A percentile compares a stretch with the other conserved stretches of the same genome.
Evolutionary conservation across 2,113 vertebrate species (phyloP).

Genomic region (Cyphomyrus plagiostoma): DNA sequence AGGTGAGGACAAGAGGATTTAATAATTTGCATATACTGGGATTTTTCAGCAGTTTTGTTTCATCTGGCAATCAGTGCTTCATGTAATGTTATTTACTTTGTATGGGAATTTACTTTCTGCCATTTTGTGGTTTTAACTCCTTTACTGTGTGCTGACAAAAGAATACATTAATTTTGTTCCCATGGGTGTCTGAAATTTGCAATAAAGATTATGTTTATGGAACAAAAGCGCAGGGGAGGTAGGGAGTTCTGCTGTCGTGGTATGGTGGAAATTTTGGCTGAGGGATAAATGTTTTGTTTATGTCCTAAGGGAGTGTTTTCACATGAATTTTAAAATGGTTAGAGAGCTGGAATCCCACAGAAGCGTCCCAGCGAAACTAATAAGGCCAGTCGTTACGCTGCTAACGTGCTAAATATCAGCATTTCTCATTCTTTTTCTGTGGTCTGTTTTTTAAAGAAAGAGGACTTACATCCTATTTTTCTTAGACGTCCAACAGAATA

Average conservation of each 20-base stretch:
- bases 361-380: neutral
- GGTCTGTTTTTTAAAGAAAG: neutral
- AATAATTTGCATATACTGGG: neutral
- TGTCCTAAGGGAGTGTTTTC: neutral
- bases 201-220: conserved; percentile 7
- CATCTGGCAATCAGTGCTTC: neutral
- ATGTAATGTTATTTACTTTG: neutral
- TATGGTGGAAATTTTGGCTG: neutral
- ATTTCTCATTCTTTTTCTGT: neutral
- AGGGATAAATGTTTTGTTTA: conserved; percentile 1
- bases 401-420: neutral
- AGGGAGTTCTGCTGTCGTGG: neutral
- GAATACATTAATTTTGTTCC: neutral
- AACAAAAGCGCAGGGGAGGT: neutral
- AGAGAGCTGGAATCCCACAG: neutral
- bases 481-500: neutral
- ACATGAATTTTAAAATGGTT: neutral
- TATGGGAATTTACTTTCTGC: neutral
- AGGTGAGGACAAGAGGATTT: neutral
- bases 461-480: neutral
- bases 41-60: neutral
- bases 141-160: neutral
- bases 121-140: neutral
- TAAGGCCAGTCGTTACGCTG: neutral
- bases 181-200: neutral